These are phyloP conservation scores for Neomorphus geoffroyi DNA, from an alignment of 2,797 vertebrate genomes.

Conservation along the genomic window DNA sequence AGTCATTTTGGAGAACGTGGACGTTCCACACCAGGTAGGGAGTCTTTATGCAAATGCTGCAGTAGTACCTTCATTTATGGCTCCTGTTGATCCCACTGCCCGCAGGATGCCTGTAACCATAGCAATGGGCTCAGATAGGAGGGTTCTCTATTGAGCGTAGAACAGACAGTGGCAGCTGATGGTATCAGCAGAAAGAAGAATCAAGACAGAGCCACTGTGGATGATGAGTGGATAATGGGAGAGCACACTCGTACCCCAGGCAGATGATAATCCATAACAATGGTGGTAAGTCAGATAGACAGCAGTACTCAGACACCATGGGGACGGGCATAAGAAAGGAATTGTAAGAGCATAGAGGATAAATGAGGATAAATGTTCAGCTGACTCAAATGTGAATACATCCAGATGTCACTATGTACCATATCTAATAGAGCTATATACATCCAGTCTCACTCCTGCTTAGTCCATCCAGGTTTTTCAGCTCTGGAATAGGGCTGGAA, in stretches of 20 bases:
- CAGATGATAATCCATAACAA: background rate
- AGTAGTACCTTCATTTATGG: constrained; percentile 27
- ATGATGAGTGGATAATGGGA: constrained; percentile 5
- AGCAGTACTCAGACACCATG: background rate
- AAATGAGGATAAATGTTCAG: background rate
- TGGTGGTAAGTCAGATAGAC: background rate
- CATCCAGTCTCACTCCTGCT: background rate
- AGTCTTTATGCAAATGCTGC: constrained; percentile 40
- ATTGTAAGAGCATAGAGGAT: background rate
- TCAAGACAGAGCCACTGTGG: background rate
- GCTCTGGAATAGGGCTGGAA: background rate
- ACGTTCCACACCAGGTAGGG: constrained; percentile 17
- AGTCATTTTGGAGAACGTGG: background rate
- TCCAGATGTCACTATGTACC: background rate
- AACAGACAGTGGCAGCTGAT: constrained; percentile 34
- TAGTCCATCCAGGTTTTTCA: background rate
- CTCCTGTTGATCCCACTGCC: constrained; percentile 47
- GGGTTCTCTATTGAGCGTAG: background rate
- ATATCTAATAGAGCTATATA: background rate
- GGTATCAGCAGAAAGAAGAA: constrained; percentile 3
- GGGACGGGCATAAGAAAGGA: background rate
- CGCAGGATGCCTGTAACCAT: constrained; percentile 46
- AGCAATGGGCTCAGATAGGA: constrained; percentile 42
- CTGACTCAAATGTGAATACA: background rate
- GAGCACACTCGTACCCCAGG: background rate